A percentile compares a stretch with the other conserved stretches of the same genome.
These are phyloP conservation scores for Irena cyanogastra DNA, from an alignment of 2,113 vertebrate genomes.

Conservation along the genomic window DNA sequence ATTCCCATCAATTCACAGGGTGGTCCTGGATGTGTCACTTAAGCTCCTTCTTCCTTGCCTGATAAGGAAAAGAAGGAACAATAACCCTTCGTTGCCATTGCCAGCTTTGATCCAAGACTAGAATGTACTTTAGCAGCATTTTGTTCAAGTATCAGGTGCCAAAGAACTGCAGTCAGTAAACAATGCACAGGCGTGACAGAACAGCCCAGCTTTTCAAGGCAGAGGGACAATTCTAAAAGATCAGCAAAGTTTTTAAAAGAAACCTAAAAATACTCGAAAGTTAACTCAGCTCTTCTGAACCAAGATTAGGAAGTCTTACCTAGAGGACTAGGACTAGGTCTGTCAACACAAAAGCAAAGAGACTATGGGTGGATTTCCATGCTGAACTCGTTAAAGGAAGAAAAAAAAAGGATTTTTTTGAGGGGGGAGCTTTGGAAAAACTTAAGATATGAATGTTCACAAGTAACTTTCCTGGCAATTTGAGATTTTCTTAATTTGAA, in stretches of 20 bases:
- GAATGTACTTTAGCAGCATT: neutral
- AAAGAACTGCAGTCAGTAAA: neutral
- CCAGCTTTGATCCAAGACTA: neutral
- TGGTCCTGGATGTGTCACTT: neutral
- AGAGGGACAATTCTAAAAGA: neutral
- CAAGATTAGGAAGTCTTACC: neutral
- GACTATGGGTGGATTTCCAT: neutral
- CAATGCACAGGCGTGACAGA: neutral
- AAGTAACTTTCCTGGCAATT: neutral
- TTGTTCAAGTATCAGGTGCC: neutral
- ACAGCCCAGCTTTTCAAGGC: neutral
- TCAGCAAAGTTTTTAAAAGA: neutral
- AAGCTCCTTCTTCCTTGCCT: neutral
- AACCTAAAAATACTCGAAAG: neutral
- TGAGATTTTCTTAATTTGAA: neutral
- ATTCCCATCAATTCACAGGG: neutral
- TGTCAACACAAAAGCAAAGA: neutral
- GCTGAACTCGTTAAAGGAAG: neutral
- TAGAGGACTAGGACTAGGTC: neutral
- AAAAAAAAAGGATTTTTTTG: neutral
- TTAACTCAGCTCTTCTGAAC: neutral
- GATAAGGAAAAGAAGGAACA: neutral
- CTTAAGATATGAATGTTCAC: neutral
- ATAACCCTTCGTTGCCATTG: neutral
- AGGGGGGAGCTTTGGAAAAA: neutral